Percentiles rank a stretch among this genome's conserved stretches.
Conservation (phyloP, 1,140 invertebrate genomes). For the Drosophila athabasca region DNA sequence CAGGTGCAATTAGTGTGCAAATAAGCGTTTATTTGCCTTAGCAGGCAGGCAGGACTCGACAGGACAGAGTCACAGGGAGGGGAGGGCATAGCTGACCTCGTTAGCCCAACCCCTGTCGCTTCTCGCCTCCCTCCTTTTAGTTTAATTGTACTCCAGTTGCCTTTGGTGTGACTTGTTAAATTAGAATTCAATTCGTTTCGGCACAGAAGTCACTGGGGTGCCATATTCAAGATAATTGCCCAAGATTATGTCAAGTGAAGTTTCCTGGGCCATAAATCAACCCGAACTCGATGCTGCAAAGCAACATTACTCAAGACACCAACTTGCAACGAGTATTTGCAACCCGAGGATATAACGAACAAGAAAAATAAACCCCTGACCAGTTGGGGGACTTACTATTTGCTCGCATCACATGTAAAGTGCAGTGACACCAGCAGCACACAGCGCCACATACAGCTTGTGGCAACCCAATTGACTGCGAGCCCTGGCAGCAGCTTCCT, state of each 20-base stretch:
- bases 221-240: conserved; percentile 53
- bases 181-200: conserved; percentile 68
- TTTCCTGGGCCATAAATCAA: conserved; percentile 53
- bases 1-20: conserved; percentile 82
- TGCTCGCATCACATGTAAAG: conserved; percentile 42
- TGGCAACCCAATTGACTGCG: conserved; percentile 51
- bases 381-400: conserved; percentile 46
- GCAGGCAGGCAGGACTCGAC: conserved; percentile 20
- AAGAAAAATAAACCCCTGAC: conserved; percentile 49
- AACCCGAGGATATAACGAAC: conserved; percentile 27
- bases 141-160: conserved; percentile 9
- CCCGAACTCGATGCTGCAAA: conserved; percentile 21
- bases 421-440: conserved; percentile 28
- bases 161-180: conserved; percentile 35
- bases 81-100: conserved; percentile 51
- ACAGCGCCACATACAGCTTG: conserved; percentile 5
- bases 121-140: conserved; percentile 2
- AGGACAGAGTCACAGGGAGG: neutral
- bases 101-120: conserved; percentile 17
- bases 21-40: conserved; percentile 78
- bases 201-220: conserved; percentile 35
- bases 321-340: conserved; percentile 11
- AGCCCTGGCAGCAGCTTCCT: conserved; percentile 31
- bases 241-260: conserved; percentile 49
- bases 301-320: conserved; percentile 55